These are phyloP conservation scores for Eunapius fragilis DNA, from an alignment of 37 sponge, comb jelly and placozoan species.

Conservation along the genomic window DNA sequence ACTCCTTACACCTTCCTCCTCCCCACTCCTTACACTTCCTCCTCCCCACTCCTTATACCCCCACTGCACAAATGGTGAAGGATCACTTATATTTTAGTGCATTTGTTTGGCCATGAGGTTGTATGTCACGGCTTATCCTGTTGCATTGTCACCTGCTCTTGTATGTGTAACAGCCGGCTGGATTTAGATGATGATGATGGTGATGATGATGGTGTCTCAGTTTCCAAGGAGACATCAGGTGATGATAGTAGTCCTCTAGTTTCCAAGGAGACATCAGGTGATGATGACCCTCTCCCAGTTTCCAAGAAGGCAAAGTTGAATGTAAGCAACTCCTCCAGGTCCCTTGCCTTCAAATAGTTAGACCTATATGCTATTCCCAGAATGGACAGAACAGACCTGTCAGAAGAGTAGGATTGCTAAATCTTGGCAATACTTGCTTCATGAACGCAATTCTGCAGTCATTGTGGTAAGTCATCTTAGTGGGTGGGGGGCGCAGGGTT, in stretches of 20 bases:
- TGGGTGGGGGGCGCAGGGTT: too few species aligned
- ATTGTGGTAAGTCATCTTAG: slow-evolving; percentile 41
- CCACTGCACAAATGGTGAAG: too few species aligned
- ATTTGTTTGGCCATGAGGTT: too few species aligned
- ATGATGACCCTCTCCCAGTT: slow-evolving; percentile 7
- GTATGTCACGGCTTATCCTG: not conserved
- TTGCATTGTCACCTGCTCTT: not conserved
- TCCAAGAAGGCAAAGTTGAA: slow-evolving; percentile 14
- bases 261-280: not conserved
- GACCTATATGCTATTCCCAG: not conserved
- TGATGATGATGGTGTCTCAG: not conserved
- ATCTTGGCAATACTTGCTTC: slow-evolving; percentile 85
- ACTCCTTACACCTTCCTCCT: too few species aligned
- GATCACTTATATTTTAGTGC: too few species aligned
- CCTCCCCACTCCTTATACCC: too few species aligned
- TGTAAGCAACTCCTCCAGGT: not conserved
- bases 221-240: not conserved
- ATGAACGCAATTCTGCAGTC: slow-evolving; percentile 84
- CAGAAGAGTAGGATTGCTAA: slow-evolving; percentile 57
- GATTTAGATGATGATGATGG: not conserved
- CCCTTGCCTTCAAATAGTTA: not conserved
- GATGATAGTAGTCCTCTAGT: not conserved
- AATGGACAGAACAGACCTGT: slow-evolving; percentile 18
- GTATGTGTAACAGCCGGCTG: not conserved
- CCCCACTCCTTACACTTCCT: too few species aligned